Evolutionary conservation across 2,113 vertebrate species (phyloP).

Genomic region (Istiophorus platypterus): DNA sequence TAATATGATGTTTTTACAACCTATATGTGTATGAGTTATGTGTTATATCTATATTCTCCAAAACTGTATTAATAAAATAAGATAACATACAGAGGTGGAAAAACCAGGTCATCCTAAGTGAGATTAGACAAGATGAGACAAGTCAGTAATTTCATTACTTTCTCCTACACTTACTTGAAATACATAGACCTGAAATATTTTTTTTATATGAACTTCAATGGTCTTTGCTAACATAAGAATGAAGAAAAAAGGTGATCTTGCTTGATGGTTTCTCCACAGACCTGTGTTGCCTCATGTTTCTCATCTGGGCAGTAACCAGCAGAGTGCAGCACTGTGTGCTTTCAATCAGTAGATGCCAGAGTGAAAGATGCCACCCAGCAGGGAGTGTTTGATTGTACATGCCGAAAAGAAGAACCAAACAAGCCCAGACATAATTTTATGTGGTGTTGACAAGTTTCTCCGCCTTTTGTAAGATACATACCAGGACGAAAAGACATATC

Average conservation of each 20-base stretch:
- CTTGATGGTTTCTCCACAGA: too few relatives aligned
- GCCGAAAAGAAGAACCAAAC: neutral
- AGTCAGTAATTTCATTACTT: neutral
- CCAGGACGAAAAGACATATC: too few relatives aligned
- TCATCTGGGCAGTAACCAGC: conserved; percentile 8
- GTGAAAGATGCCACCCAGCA: neutral
- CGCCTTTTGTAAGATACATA: neutral
- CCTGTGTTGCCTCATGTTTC: neutral
- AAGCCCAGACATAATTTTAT: neutral
- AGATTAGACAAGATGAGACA: too few relatives aligned
- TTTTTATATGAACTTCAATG: neutral
- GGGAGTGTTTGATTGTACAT: too few relatives aligned
- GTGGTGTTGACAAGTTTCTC: neutral
- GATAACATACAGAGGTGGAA: too few relatives aligned
- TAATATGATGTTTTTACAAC: neutral
- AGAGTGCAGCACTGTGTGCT: conserved; percentile 47
- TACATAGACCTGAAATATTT: neutral
- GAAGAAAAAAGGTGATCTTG: too few relatives aligned
- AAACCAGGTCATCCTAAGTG: neutral
- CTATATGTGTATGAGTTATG: too few relatives aligned
- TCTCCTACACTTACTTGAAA: neutral
- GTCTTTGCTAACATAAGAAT: too few relatives aligned
- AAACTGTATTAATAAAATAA: neutral
- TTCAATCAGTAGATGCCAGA: neutral
- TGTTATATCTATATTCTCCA: neutral